Base-by-base conservation (phyloP, 2,888 invertebrate species). In the Eurytoma californica region DNA sequence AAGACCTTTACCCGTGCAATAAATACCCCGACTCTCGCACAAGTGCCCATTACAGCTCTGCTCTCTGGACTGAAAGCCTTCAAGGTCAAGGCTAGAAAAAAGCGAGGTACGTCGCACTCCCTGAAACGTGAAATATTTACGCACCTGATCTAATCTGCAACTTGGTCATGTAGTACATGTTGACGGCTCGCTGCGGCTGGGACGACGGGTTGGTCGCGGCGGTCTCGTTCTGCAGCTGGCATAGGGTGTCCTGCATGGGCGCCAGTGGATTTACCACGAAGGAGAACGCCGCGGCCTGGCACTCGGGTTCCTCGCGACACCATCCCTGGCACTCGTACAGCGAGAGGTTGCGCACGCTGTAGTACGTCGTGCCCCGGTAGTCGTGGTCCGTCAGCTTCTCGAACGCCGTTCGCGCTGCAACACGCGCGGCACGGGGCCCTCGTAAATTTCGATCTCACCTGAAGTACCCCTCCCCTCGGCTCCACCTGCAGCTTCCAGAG, bases 141-240 rank as follows among this genome's bases (percentile, higher is more conserved):
- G 86, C 88, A 93, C 93, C 93, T 84, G 97, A 96, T 90, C 97
- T 92, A 85, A 97, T 93, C 91, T 95, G 95, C 86, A 97, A 92
- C 91, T 97, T 97, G 87, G 97, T 96, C 97, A 97, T 97, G 92
- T 97, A 97, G 91, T 97, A 97, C 92, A 97, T 96, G 90, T 97
- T 97, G 86, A 96, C 96, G 28, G 97, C 95, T 79, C 95, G 92
- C 90, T 94, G 93, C 1, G 97, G 95, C 72, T 94, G 93, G 13
- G 96, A 96, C 84, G 95, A 94, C 0, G 97, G 97, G 90, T 97
- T 97, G 87, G 95, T 95, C 70, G 97, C 97, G 83, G 96, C 94
- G 0, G 97, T 97, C 89, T 97, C 97, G 91, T 97, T 97, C 91
- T 97, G 97, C 85, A 97, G 92, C 88, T 97, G 94, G 89, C 97